Conservation (phyloP, 2,888 invertebrate genomes). For the Nomada fucata region DNA sequence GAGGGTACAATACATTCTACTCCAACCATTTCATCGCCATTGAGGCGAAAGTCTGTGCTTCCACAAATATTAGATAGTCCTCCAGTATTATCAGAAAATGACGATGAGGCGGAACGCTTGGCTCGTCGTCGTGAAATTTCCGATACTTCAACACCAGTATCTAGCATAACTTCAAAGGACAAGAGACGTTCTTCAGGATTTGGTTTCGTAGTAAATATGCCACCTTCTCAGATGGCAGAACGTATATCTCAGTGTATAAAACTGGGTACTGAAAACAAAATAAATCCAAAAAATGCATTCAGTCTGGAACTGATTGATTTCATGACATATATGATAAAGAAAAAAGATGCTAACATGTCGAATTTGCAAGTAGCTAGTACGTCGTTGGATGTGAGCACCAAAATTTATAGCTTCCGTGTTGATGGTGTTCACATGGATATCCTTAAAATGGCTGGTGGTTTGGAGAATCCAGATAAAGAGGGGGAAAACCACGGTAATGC, state of each 20-base stretch:
- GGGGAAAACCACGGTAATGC: conserved; percentile 36
- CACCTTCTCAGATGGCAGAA: conserved; percentile 72
- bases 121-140: conserved; percentile 64
- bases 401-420: conserved; percentile 94
- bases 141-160: neutral
- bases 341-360: conserved; percentile 89
- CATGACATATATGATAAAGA: conserved; percentile 90
- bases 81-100: conserved; percentile 69
- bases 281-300: conserved; percentile 95
- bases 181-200: conserved; percentile 74
- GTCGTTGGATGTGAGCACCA: conserved; percentile 94
- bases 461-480: conserved; percentile 83
- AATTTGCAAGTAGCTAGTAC: conserved; percentile 92
- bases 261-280: conserved; percentile 86
- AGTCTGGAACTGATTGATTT: conserved; percentile 94
- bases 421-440: conserved; percentile 93
- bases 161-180: conserved; percentile 9
- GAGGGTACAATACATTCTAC: neutral
- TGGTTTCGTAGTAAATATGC: conserved; percentile 67
- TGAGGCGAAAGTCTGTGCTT: conserved; percentile 43
- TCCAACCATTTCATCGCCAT: conserved; percentile 35
- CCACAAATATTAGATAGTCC: neutral
- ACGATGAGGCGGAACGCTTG: conserved; percentile 78
- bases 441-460: conserved; percentile 90
- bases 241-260: conserved; percentile 78